Conservation (phyloP, 2,797 vertebrate species). For the Manis crassicaudata region DNA sequence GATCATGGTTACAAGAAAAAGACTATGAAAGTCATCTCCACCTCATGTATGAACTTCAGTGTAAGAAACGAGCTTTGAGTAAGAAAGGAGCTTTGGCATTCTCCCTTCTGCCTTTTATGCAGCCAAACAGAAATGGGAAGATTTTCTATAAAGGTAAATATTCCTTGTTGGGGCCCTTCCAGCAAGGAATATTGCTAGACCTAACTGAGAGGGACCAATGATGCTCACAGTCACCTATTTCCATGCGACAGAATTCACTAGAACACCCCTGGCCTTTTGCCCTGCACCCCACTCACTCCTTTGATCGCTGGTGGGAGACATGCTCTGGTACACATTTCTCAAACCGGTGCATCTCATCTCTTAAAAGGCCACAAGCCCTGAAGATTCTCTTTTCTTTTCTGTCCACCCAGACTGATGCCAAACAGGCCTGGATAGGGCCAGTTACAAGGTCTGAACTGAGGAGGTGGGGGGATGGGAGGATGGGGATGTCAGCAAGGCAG, state of each 20-base stretch:
- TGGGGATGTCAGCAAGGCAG: neutral
- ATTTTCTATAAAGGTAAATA: conserved; percentile 6
- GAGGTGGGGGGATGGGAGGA: neutral
- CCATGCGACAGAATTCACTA: neutral
- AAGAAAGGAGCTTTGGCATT: neutral
- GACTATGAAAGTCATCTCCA: neutral
- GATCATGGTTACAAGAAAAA: neutral
- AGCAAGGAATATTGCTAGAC: neutral
- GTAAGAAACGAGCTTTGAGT: neutral
- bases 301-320: neutral
- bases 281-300: neutral
- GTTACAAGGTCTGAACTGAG: neutral
- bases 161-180: neutral
- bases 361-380: neutral
- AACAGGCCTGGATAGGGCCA: neutral
- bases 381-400: neutral
- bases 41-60: neutral
- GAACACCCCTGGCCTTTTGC: neutral
- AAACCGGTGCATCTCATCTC: neutral
- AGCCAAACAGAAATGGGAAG: neutral
- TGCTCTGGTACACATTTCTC: neutral
- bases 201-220: neutral
- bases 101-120: neutral
- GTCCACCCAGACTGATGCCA: neutral
- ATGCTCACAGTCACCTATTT: neutral